These are phyloP conservation scores for Thelaira solivaga DNA, from an alignment of 2,888 invertebrate genomes.

Conservation along the genomic window DNA sequence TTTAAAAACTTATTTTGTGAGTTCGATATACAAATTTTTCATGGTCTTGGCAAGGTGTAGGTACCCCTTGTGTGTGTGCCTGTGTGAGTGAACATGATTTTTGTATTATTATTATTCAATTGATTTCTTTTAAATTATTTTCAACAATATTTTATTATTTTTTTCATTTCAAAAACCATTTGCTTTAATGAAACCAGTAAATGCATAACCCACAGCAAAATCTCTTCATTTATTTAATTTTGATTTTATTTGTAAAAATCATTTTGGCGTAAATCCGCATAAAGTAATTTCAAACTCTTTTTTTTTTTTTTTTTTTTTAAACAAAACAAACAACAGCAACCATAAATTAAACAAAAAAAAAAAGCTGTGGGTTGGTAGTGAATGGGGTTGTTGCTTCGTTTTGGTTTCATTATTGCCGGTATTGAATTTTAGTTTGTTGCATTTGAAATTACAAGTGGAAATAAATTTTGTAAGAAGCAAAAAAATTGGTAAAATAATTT, in stretches of 20 bases:
- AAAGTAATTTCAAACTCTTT: too few relatives aligned
- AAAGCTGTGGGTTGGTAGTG: neutral
- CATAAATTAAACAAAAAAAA: neutral
- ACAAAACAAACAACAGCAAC: conserved; percentile 10
- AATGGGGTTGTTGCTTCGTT: conserved; percentile 11
- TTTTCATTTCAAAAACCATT: too few relatives aligned
- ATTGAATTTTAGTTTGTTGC: conserved; percentile 34
- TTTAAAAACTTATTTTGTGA: neutral
- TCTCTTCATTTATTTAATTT: conserved; percentile 10
- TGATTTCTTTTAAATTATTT: conserved; percentile 26
- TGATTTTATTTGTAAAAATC: conserved; percentile 65
- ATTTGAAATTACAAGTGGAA: conserved; percentile 49
- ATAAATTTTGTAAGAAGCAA: conserved; percentile 26
- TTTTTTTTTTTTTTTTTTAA: too few relatives aligned
- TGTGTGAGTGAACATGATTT: neutral
- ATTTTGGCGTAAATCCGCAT: conserved; percentile 72
- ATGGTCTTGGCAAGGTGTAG: conserved; percentile 30
- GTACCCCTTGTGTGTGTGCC: too few relatives aligned
- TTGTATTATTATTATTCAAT: conserved; percentile 2
- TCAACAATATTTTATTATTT: neutral
- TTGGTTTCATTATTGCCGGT: conserved; percentile 43
- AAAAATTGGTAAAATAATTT: conserved; percentile 1
- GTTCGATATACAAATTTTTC: neutral
- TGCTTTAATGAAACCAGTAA: conserved; percentile 7
- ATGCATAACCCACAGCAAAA: neutral